Percentiles rank a stretch among this genome's conserved stretches.
Conservation (phyloP, 30 jellyfish, hydroid and myxozoan genomes). For the Hydractinia symbiolongicarpus region DNA sequence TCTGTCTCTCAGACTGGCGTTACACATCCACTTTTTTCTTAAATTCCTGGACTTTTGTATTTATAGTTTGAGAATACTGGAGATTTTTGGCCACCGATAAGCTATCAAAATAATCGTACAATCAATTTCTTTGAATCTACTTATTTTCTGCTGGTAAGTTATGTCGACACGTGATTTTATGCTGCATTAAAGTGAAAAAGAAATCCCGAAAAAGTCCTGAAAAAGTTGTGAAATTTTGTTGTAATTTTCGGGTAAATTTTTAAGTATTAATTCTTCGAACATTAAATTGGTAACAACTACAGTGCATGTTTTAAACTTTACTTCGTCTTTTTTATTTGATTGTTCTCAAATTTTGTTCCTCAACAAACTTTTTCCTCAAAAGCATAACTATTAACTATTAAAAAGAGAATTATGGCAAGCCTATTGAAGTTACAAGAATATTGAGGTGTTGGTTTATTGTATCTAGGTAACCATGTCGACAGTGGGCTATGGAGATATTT, state of each 20-base stretch:
- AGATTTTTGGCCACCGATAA: constrained; percentile 89
- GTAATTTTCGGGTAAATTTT: too few relatives aligned
- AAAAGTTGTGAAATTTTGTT: too few relatives aligned
- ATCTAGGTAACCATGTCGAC: constrained; percentile 93
- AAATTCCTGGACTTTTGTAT: not conserved
- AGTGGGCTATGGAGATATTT: constrained; percentile 86
- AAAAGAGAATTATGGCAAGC: too few relatives aligned
- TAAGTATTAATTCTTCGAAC: too few relatives aligned
- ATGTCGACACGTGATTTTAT: not conserved
- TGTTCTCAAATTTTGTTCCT: not conserved
- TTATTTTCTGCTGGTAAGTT: constrained; percentile 76
- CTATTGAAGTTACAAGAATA: not conserved
- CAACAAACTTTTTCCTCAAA: not conserved
- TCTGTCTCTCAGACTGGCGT: too few relatives aligned
- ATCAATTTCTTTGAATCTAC: constrained; percentile 74
- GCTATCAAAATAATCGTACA: constrained; percentile 47
- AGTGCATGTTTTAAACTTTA: too few relatives aligned
- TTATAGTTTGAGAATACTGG: constrained; percentile 90
- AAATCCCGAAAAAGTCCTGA: too few relatives aligned
- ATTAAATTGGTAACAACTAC: too few relatives aligned
- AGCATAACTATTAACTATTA: not conserved
- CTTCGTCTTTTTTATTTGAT: too few relatives aligned
- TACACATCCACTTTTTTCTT: too few relatives aligned
- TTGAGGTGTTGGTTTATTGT: too few relatives aligned
- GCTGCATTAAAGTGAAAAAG: not conserved